Evolutionary conservation across 2,113 vertebrate species (phyloP).

Genomic region (Podarcis raffonei): DNA sequence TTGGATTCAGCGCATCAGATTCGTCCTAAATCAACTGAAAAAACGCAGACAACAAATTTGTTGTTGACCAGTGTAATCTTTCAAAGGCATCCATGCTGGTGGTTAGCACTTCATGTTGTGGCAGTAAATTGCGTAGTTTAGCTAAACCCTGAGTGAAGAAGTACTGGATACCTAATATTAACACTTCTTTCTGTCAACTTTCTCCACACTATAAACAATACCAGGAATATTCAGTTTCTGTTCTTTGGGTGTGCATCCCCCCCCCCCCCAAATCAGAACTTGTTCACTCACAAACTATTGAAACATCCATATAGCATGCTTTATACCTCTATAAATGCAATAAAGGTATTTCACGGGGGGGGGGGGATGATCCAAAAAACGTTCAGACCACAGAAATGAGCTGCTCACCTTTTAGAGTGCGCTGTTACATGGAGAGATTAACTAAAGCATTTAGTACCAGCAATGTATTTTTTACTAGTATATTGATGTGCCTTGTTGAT

Average conservation of each 20-base stretch:
- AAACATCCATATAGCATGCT: background rate
- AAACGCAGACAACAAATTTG: too few relatives aligned
- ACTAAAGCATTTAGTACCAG: background rate
- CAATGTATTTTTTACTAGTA: background rate
- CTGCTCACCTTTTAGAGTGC: background rate
- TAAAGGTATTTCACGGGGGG: background rate
- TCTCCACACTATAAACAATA: background rate
- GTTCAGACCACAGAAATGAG: background rate
- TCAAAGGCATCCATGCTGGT: too few relatives aligned
- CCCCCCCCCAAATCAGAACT: background rate
- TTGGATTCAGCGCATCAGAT: too few relatives aligned
- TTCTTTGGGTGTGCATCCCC: background rate
- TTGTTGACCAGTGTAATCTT: too few relatives aligned
- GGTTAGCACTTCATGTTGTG: too few relatives aligned
- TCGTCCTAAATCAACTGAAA: too few relatives aligned
- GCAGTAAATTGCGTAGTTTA: too few relatives aligned
- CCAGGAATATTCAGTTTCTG: accelerated
- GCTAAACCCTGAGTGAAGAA: too few relatives aligned
- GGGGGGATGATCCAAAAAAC: background rate
- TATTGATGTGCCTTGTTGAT: too few relatives aligned
- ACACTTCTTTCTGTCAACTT: too few relatives aligned
- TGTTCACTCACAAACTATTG: background rate
- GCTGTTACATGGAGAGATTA: background rate
- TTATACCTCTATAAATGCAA: background rate
- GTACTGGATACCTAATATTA: too few relatives aligned